Percentiles rank a stretch among this genome's conserved stretches.
Conservation (phyloP, 2,888 invertebrate species). For the Tineola bisselliella region DNA sequence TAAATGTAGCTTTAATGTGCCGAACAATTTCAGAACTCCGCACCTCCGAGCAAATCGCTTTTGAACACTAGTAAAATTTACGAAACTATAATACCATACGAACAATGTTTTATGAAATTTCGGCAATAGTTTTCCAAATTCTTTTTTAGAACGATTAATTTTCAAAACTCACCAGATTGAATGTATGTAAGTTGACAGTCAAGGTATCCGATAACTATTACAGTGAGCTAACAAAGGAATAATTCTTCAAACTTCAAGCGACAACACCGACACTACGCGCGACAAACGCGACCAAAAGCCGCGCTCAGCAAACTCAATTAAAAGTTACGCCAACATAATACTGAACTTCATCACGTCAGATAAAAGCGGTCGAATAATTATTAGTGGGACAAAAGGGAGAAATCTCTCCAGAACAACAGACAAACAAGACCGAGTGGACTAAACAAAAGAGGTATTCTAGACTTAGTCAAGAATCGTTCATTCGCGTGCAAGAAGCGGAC, state of each 20-base stretch:
- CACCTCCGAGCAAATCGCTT: background rate
- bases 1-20: slow-evolving; percentile 6
- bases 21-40: background rate
- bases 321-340: slow-evolving; percentile 53
- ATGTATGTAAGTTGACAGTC: background rate
- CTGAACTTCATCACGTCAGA: slow-evolving; percentile 47
- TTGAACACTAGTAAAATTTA: background rate
- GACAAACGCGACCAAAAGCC: slow-evolving; percentile 43
- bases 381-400: slow-evolving; percentile 46
- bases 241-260: slow-evolving; percentile 41
- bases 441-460: slow-evolving; percentile 43
- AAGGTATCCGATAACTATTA: background rate
- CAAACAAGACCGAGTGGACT: slow-evolving; percentile 51
- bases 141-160: background rate
- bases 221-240: slow-evolving; percentile 19
- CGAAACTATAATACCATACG: background rate
- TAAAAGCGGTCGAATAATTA: slow-evolving; percentile 54
- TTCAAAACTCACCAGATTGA: background rate
- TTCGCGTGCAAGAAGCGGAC: slow-evolving; percentile 29
- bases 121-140: background rate
- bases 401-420: slow-evolving; percentile 45
- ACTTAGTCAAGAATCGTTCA: slow-evolving; percentile 55
- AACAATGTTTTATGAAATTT: background rate
- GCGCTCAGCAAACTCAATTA: slow-evolving; percentile 60
- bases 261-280: slow-evolving; percentile 29